Evolutionary conservation across 1,140 invertebrate genomes (phyloP).

Genomic region (Nixonia krombeini): DNA sequence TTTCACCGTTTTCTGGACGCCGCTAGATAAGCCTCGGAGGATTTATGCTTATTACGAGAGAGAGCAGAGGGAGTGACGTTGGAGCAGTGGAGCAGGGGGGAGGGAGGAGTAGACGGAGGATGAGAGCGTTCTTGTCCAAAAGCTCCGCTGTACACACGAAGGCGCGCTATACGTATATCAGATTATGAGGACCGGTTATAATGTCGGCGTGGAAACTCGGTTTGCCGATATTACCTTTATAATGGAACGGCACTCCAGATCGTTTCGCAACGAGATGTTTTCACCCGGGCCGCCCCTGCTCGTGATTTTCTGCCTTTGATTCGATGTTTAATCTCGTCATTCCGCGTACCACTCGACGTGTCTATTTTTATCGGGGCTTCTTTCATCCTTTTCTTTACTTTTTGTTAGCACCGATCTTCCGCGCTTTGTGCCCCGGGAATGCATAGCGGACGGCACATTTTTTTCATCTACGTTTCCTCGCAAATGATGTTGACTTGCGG

Average conservation of each 20-base stretch:
- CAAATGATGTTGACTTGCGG: too few species aligned
- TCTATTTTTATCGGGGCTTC: slow-evolving; percentile 19
- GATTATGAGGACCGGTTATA: slow-evolving; percentile 63
- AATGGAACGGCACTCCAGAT: slow-evolving; percentile 60
- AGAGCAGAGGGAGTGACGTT: slow-evolving; percentile 41
- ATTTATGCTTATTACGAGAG: slow-evolving; percentile 71
- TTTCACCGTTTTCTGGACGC: slow-evolving; percentile 69
- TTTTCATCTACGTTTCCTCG: too few species aligned
- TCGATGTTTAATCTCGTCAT: slow-evolving; percentile 39
- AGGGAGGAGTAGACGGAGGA: too few species aligned
- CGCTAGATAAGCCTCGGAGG: slow-evolving; percentile 70
- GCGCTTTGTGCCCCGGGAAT: too few species aligned
- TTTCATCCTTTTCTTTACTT: slow-evolving; percentile 2
- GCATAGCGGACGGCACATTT: too few species aligned
- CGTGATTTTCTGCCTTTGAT: slow-evolving; percentile 51
- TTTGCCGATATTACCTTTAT: slow-evolving; percentile 63
- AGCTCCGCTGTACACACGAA: slow-evolving; percentile 26
- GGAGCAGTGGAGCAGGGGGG: slow-evolving; percentile 42
- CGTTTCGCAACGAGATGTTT: slow-evolving; percentile 49
- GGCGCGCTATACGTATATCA: slow-evolving; percentile 61
- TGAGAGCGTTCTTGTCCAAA: slow-evolving; percentile 47
- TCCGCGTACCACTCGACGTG: slow-evolving; percentile 17
- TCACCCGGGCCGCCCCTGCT: too few species aligned
- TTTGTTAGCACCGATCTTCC: too few species aligned
- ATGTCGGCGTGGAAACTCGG: slow-evolving; percentile 54